Evolutionary conservation across 2,797 vertebrate genomes (phyloP), one percentile per base, ranked within the genome.

Genomic region (Thalassophryne amazonica): DNA sequence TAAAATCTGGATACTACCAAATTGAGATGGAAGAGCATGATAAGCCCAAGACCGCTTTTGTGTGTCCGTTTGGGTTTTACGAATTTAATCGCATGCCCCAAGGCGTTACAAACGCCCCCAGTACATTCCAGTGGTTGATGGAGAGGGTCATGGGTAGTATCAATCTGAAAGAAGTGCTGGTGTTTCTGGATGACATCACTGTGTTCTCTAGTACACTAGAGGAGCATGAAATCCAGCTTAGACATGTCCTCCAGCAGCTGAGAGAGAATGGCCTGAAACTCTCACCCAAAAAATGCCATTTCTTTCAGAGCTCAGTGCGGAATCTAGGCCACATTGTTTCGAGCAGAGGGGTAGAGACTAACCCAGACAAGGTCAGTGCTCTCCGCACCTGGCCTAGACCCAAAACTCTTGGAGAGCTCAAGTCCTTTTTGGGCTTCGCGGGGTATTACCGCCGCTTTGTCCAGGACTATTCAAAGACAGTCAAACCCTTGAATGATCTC

Each of bases 111-210:
- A n/a, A n/a, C n/a, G n/a, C n/a, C 5, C 10, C 11, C 17, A 18
- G 6, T n/a, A n/a, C n/a, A n/a, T 34, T 39, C 17, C 35, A 39
- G 21, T 5, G 39, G 7, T 22, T 55, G n/a, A 41, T 23, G 38
- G 38, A 50, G 13, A 35, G n/a, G n/a, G 27, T 24, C 11, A 51
- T 60, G 56, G 45, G 36, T 3, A 16, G n/a, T 7, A 4, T 48
- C 2, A 23, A 49, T 24, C 8, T 58, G 5, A 49, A 49, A 16
- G 43, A 49, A 41, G 37, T 29, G 7, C 37, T 3, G 6, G 38
- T 25, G 1, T 54, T 54, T 8, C 13, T 60, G 6, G 57, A 60
- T 18, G 47, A 36, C 20, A 12, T 60, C 2, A 60, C 45, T 6
- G 39, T 52, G 17, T 60, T 52, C 16, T 60, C 38, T 0, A 45